Percentiles rank a stretch among this genome's conserved stretches.
Evolutionary conservation across 2,113 vertebrate genomes (phyloP).

Genomic region (Clarias macrocephalus): DNA sequence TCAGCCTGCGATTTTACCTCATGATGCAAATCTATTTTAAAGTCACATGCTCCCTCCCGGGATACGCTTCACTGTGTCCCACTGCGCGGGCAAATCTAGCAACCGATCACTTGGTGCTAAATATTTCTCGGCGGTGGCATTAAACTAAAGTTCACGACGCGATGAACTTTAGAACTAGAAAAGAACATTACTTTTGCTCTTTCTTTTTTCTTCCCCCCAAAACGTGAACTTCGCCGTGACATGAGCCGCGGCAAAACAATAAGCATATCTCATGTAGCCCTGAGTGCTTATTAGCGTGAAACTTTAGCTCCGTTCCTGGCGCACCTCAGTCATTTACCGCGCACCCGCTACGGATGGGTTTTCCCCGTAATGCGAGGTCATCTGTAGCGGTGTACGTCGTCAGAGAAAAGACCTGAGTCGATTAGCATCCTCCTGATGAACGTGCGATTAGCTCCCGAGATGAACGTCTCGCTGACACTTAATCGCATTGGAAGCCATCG

Average conservation of each 20-base stretch:
- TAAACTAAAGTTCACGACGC: neutral
- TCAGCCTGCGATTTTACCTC: slow-evolving; percentile 51
- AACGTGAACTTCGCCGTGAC: slow-evolving; percentile 36
- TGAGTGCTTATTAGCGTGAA: slow-evolving; percentile 50
- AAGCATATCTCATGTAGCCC: slow-evolving; percentile 49
- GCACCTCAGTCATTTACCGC: slow-evolving; percentile 19
- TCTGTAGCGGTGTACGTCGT: slow-evolving; percentile 17
- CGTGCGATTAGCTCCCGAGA: slow-evolving; percentile 61
- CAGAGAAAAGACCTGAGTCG: slow-evolving; percentile 17
- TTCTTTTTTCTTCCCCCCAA: neutral
- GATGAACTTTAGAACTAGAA: neutral
- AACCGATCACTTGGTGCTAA: neutral
- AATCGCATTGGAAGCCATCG: slow-evolving; percentile 66
- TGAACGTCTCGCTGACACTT: slow-evolving; percentile 64
- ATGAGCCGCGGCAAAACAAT: slow-evolving; percentile 24
- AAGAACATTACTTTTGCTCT: neutral
- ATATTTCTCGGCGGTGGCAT: neutral
- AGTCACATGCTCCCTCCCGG: slow-evolving; percentile 37
- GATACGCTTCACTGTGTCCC: slow-evolving; percentile 40
- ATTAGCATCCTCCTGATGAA: slow-evolving; percentile 58
- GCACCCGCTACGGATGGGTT: slow-evolving; percentile 39
- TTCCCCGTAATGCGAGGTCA: slow-evolving; percentile 9
- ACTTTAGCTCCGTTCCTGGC: slow-evolving; percentile 43
- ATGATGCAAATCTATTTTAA: slow-evolving; percentile 55
- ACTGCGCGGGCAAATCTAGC: slow-evolving; percentile 36